phyloP scores from a whole-genome alignment of 2,888 invertebrate species.

The Cataglyphis altisquamis region DNA sequence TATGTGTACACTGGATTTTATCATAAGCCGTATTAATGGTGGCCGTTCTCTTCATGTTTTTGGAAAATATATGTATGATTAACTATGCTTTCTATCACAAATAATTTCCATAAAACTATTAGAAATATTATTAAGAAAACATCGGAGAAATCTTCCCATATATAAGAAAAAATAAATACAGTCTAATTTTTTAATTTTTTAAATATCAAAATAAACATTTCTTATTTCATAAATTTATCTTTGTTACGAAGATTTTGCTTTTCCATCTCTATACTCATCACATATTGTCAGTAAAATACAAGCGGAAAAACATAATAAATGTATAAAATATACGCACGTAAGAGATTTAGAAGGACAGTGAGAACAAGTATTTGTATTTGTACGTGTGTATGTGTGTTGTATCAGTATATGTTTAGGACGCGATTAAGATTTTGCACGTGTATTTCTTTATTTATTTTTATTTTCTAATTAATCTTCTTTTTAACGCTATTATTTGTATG shows the following conservation, averaged over 20 bases:
- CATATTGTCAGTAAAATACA: conserved; percentile 26
- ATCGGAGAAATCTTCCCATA: background rate
- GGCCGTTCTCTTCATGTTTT: background rate
- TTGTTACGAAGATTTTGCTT: background rate
- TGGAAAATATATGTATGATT: background rate
- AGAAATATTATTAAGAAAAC: background rate
- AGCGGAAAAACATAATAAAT: conserved; percentile 32
- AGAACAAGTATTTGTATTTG: conserved; percentile 59
- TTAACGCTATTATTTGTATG: background rate
- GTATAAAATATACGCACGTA: conserved; percentile 45
- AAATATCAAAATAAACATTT: conserved; percentile 5
- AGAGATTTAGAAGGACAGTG: conserved; percentile 51
- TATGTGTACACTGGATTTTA: background rate
- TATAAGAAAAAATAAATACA: background rate
- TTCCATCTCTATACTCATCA: conserved; percentile 17
- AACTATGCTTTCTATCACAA: background rate
- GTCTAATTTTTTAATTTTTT: background rate
- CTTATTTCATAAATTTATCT: background rate
- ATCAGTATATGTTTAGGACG: conserved; percentile 67
- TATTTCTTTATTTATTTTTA: conserved; percentile 13
- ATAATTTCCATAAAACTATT: background rate
- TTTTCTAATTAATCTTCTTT: background rate
- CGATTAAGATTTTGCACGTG: conserved; percentile 75
- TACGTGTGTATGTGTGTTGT: conserved; percentile 29
- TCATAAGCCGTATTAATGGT: background rate